Evolutionary conservation across 2,888 invertebrate species (phyloP).

Genomic region (Cylloceria caligata): DNA sequence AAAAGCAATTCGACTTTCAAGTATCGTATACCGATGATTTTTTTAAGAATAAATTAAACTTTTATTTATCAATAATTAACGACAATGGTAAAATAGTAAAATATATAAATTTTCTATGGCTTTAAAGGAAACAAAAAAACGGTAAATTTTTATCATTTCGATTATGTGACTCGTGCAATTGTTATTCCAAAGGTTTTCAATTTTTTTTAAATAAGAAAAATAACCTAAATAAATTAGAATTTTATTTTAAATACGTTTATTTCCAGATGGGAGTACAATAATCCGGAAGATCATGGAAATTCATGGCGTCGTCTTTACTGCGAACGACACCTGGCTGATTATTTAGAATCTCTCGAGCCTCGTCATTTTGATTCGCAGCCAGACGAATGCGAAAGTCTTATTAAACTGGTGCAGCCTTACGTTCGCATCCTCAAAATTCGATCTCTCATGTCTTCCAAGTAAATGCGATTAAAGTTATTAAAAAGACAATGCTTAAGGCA

Average conservation of each 20-base stretch:
- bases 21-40: background rate
- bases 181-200: too few relatives aligned
- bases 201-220: too few relatives aligned
- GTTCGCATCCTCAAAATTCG: slow-evolving; percentile 74
- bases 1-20: background rate
- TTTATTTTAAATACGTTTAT: background rate
- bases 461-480: slow-evolving; percentile 15
- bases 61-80: background rate
- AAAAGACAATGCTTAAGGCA: background rate
- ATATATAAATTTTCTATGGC: too few relatives aligned
- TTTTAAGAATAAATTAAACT: background rate
- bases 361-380: slow-evolving; percentile 72
- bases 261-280: slow-evolving; percentile 77
- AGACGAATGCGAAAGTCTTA: slow-evolving; percentile 73
- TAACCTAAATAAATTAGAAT: background rate
- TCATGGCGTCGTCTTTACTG: slow-evolving; percentile 82
- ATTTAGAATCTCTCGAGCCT: slow-evolving; percentile 78
- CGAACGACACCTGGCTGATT: slow-evolving; percentile 81
- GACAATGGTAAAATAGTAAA: too few relatives aligned
- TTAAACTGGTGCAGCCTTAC: slow-evolving; percentile 73
- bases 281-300: slow-evolving; percentile 75
- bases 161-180: too few relatives aligned
- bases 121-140: too few relatives aligned
- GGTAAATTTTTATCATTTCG: too few relatives aligned
- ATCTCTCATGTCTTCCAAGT: slow-evolving; percentile 77